Percentiles rank a stretch among this genome's conserved stretches.
Evolutionary conservation across 2,888 invertebrate species (phyloP).

Genomic region (Seira sanloemensis): DNA sequence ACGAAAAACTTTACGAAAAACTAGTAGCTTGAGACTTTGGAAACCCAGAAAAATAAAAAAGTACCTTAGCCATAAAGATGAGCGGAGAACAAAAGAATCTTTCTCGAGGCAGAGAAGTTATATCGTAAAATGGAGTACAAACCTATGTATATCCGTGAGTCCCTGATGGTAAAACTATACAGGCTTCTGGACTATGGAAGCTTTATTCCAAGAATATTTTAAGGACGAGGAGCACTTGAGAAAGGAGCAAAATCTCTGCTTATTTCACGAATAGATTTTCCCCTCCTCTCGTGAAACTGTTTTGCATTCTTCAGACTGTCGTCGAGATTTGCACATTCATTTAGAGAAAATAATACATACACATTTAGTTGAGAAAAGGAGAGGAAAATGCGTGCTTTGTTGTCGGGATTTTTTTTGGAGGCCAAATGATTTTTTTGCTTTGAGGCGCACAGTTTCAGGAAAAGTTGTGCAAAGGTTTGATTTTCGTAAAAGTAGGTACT

Average conservation of each 20-base stretch:
- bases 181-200: neutral
- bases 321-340: constrained; percentile 50
- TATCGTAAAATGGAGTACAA: neutral
- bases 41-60: neutral
- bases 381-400: constrained; percentile 25
- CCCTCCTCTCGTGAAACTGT: constrained; percentile 26
- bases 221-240: neutral
- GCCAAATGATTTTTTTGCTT: too few relatives aligned
- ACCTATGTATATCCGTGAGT: neutral
- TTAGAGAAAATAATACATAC: constrained; percentile 38
- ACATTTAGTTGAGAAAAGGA: too few relatives aligned
- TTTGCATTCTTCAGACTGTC: constrained; percentile 49
- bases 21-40: too few relatives aligned
- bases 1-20: neutral
- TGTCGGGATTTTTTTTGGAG: too few relatives aligned
- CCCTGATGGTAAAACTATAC: neutral
- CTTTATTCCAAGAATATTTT: too few relatives aligned
- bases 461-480: too few relatives aligned
- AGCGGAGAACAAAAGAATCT: neutral
- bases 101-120: neutral
- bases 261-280: constrained; percentile 16
- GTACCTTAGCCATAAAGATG: neutral
- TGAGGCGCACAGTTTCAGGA: too few relatives aligned
- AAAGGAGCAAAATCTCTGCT: constrained; percentile 33
- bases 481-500: too few relatives aligned